Percentiles rank a stretch among this genome's conserved stretches.
These are phyloP conservation scores for Trididemnum clinides DNA, from an alignment of 23 tunicate species.

Conservation along the genomic window DNA sequence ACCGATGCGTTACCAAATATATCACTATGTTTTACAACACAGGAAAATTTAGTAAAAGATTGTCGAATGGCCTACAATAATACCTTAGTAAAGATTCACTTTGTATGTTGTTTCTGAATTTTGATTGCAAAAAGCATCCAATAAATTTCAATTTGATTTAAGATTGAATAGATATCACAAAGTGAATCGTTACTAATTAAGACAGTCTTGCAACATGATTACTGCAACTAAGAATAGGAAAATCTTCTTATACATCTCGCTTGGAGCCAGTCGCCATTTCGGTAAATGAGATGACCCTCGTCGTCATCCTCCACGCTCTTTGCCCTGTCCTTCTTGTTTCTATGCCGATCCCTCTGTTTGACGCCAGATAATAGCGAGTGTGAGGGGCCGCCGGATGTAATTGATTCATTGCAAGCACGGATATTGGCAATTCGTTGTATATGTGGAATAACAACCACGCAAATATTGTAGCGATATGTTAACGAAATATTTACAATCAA, in stretches of 20 bases:
- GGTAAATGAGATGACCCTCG: slow-evolving; percentile 97
- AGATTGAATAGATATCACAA: too few relatives aligned
- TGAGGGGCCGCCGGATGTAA: slow-evolving; percentile 40
- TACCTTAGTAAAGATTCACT: too few relatives aligned
- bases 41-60: too few relatives aligned
- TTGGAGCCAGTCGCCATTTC: slow-evolving; percentile 97
- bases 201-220: slow-evolving; percentile 43
- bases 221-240: slow-evolving; percentile 60
- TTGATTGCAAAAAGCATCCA: too few relatives aligned
- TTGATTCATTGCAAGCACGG: slow-evolving; percentile 72
- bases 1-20: too few relatives aligned
- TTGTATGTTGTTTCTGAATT: too few relatives aligned
- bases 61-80: too few relatives aligned
- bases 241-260: slow-evolving; percentile 96
- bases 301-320: slow-evolving; percentile 97
- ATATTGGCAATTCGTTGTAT: slow-evolving; percentile 82
- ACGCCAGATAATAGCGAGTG: slow-evolving; percentile 38
- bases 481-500: not conserved
- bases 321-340: slow-evolving; percentile 96
- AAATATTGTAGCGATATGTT: slow-evolving; percentile 57
- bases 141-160: too few relatives aligned
- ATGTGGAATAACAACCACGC: slow-evolving; percentile 97
- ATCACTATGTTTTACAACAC: too few relatives aligned
- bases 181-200: slow-evolving; percentile 47
- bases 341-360: slow-evolving; percentile 95